phyloP scores from a whole-genome alignment of 1,140 invertebrate genomes.

The Cyrtorhinus lividipennis region DNA sequence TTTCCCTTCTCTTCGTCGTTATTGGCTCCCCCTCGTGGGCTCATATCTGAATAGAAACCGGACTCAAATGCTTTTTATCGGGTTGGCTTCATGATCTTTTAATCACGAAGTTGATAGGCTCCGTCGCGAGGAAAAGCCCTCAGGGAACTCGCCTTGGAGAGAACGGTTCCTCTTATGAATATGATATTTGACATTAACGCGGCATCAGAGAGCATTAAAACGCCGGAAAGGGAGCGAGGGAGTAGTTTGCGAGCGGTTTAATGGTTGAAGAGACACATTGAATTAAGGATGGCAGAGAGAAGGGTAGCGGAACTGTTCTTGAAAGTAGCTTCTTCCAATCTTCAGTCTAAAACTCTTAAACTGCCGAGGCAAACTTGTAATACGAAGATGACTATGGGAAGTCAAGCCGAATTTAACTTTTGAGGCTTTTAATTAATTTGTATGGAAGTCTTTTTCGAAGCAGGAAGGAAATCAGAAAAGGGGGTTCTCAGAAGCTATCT shows the following conservation, averaged over 20 bases:
- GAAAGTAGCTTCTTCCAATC: neutral
- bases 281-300: neutral
- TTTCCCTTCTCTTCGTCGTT: neutral
- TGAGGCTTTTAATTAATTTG: neutral
- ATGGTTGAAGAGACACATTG: neutral
- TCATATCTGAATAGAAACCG: too few species aligned
- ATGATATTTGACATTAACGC: neutral
- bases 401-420: neutral
- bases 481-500: neutral
- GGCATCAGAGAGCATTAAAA: neutral
- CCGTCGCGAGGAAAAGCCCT: neutral
- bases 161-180: neutral
- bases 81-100: neutral
- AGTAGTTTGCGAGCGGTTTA: neutral
- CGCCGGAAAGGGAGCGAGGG: neutral
- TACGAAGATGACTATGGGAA: neutral
- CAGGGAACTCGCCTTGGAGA: neutral
- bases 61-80: too few species aligned
- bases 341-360: too few species aligned
- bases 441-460: neutral
- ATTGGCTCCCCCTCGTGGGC: too few species aligned
- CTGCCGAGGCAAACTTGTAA: neutral
- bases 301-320: neutral
- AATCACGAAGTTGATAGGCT: neutral
- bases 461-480: neutral